Conservation (phyloP, 1,140 invertebrate species). For the Teleopsis dalmanni region DNA sequence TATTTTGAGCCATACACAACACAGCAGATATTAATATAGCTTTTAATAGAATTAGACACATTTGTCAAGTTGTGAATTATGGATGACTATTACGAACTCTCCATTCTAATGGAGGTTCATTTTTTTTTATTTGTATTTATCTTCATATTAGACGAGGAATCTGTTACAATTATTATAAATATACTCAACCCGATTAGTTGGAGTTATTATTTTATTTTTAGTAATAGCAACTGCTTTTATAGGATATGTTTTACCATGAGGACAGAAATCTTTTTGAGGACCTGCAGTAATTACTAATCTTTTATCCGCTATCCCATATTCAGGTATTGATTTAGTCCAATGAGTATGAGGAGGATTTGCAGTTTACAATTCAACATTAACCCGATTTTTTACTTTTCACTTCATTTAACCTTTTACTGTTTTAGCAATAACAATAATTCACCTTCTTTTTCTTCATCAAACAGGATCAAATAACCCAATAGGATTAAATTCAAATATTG, state of each 20-base stretch:
- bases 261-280: conserved; percentile 66
- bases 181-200: conserved; percentile 50
- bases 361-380: conserved; percentile 60
- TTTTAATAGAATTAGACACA: conserved; percentile 46
- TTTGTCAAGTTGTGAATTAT: neutral
- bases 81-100: neutral
- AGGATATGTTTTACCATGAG: conserved; percentile 63
- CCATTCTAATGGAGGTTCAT: neutral
- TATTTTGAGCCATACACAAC: conserved; percentile 57
- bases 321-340: conserved; percentile 52
- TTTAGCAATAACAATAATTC: conserved; percentile 50
- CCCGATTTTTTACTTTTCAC: conserved; percentile 64
- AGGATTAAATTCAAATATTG: conserved; percentile 51
- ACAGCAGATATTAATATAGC: conserved; percentile 48
- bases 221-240: conserved; percentile 59
- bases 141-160: conserved; percentile 50
- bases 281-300: conserved; percentile 64
- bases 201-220: conserved; percentile 53
- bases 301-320: conserved; percentile 57
- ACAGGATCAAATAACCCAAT: conserved; percentile 55
- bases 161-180: conserved; percentile 51
- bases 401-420: conserved; percentile 63
- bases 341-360: conserved; percentile 64
- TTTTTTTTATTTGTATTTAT: conserved; percentile 34
- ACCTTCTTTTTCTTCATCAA: conserved; percentile 56